phyloP scores from a whole-genome alignment of 2,888 invertebrate genomes.

The Anagyrus pseudococci region DNA sequence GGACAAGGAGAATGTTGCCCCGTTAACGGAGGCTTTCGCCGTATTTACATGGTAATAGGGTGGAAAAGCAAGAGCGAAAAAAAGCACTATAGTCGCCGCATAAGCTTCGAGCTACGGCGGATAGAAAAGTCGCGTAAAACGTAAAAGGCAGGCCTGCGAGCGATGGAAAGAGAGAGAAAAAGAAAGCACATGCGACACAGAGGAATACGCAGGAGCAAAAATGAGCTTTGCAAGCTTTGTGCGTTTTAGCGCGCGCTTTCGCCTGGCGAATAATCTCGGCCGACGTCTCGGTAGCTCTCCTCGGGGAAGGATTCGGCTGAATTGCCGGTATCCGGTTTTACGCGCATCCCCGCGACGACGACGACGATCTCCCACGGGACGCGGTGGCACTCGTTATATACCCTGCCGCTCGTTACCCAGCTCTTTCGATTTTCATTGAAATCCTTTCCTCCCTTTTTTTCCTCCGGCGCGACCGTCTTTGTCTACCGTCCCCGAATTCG shows the following conservation, averaged over 20 bases:
- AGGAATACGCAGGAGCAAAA: constrained; percentile 2
- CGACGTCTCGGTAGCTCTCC: constrained; percentile 33
- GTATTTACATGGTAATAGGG: constrained; percentile 24
- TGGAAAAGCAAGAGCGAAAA: not conserved
- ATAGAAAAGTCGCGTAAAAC: constrained; percentile 9
- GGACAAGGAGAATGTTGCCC: too few relatives aligned
- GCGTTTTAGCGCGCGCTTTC: too few relatives aligned
- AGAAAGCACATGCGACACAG: not conserved
- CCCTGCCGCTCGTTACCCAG: constrained; percentile 41
- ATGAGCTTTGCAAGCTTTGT: constrained; percentile 22
- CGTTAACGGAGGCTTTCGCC: not conserved
- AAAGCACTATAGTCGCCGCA: not conserved
- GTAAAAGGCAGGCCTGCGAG: not conserved
- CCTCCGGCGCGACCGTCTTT: not conserved
- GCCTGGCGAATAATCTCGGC: constrained; percentile 11
- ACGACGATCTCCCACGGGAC: constrained; percentile 33
- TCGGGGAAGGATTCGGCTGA: constrained; percentile 41
- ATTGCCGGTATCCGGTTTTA: too few relatives aligned
- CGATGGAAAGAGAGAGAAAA: not conserved
- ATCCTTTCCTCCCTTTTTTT: constrained; percentile 13
- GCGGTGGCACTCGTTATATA: constrained; percentile 21
- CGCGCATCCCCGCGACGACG: too few relatives aligned
- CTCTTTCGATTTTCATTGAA: constrained; percentile 42
- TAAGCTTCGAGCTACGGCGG: not conserved
- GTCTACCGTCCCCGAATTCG: not conserved